Percentiles rank a stretch among this genome's conserved stretches.
Conservation (phyloP, 2,797 vertebrate genomes). For the Moxostoma hubbsi region DNA sequence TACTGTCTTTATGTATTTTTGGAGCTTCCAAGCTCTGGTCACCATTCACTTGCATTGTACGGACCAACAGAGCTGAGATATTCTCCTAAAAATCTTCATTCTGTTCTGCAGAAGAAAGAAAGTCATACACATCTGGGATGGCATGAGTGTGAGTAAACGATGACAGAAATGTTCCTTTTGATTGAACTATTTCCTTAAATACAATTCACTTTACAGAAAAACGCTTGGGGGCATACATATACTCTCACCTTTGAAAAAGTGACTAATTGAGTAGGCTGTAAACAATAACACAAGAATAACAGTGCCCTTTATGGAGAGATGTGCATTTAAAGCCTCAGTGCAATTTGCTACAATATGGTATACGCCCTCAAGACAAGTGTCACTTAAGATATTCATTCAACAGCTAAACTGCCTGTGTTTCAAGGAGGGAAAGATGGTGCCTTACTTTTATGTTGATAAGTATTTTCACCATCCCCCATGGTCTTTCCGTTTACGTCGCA, state of each 20-base stretch:
- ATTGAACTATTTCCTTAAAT: too few relatives aligned
- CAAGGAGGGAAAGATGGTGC: slow-evolving; percentile 23
- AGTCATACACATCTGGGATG: too few relatives aligned
- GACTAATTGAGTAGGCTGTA: not conserved
- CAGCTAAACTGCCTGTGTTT: not conserved
- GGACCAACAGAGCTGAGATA: too few relatives aligned
- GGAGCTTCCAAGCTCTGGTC: too few relatives aligned
- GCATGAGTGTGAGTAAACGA: too few relatives aligned
- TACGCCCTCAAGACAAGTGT: slow-evolving; percentile 5
- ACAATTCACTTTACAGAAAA: not conserved
- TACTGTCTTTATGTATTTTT: too few relatives aligned
- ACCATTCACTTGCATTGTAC: too few relatives aligned
- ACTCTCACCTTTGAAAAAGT: not conserved
- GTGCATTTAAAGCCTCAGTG: too few relatives aligned
- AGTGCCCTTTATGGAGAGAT: too few relatives aligned
- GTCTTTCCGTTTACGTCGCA: slow-evolving; percentile 65
- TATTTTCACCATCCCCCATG: slow-evolving; percentile 38
- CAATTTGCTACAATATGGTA: not conserved
- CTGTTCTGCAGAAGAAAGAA: too few relatives aligned
- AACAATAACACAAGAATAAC: not conserved
- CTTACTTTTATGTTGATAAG: slow-evolving; percentile 40
- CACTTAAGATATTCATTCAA: not conserved
- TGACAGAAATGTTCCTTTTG: too few relatives aligned
- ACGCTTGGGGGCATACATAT: not conserved
- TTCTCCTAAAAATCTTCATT: too few relatives aligned